These are phyloP conservation scores for Erebia epiphron DNA, from an alignment of 2,888 invertebrate species.

Conservation along the genomic window DNA sequence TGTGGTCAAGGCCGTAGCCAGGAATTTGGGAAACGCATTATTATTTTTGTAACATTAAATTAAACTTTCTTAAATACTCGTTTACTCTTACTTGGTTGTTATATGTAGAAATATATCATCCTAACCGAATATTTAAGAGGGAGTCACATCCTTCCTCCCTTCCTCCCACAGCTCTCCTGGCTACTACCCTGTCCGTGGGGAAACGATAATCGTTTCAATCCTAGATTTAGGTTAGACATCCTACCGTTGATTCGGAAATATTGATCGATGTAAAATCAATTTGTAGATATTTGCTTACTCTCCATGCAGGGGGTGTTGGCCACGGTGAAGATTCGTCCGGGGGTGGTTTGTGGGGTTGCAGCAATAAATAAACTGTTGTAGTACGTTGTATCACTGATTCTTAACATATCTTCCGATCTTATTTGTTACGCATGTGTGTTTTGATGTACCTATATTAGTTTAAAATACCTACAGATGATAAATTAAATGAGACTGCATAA, in stretches of 20 bases:
- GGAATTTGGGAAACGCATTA: neutral
- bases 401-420: slow-evolving; percentile 75
- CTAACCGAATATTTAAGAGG: neutral
- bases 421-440: slow-evolving; percentile 79
- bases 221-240: slow-evolving; percentile 58
- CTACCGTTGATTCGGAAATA: slow-evolving; percentile 54
- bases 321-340: slow-evolving; percentile 17
- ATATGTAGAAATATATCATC: neutral
- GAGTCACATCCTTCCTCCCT: neutral
- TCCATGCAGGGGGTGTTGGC: slow-evolving; percentile 31
- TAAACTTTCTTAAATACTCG: neutral
- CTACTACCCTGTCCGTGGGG: slow-evolving; percentile 52
- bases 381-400: slow-evolving; percentile 62
- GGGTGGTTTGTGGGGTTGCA: slow-evolving; percentile 21
- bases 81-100: neutral
- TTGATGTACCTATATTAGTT: slow-evolving; percentile 77
- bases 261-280: slow-evolving; percentile 47
- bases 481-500: slow-evolving; percentile 79
- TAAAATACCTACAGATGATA: slow-evolving; percentile 63
- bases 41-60: neutral
- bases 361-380: slow-evolving; percentile 55
- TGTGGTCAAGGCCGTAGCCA: slow-evolving; percentile 46
- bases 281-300: slow-evolving; percentile 45
- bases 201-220: slow-evolving; percentile 58
- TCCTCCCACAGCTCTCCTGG: neutral